Evolutionary conservation across 2,797 vertebrate species (phyloP), one percentile per base, ranked within the genome.

Genomic region (Protonibea diacanthus): DNA sequence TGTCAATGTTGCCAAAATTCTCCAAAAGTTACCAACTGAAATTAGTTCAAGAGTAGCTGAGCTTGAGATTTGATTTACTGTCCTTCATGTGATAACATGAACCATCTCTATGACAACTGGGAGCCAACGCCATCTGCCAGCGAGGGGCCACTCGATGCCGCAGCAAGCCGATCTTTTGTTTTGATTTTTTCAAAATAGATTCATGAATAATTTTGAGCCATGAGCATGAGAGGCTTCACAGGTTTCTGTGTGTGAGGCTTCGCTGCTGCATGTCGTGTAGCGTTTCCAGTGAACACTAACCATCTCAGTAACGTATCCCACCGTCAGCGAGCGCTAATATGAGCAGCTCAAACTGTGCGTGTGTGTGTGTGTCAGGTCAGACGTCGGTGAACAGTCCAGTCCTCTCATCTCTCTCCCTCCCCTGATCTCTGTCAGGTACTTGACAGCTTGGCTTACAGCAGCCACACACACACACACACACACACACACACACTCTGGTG

Each of bases 371-470:
- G 64, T 70, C 13, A 66, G 72, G 42, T 86, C 80, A 71, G 64
- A 70, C 64, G 64, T 73, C 59, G 51, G 42, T 65, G 56, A 42
- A 25, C 9, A 0, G 42, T 78, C 75, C 74, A 65, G 75, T 76
- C 77, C 82, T 68, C 68, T 82, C 64, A 65, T 81, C 70, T 47
- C 66, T 71, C 47, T 68, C 60, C 33, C n/a, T 27, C 52, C 68
- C 66, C 84, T 88, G 83, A 92, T 92, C 91, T 84, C 69, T 83
- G 87, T 92, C 89, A 92, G 89, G 90, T 91, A 83, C 76, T 86
- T 77, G 77, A 82, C 80, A 91, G 85, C 86, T 82, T 85, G 83
- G 78, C 82, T 93, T 88, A 76, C 64, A 80, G 57, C 53, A 74
- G 18, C 74, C 48, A 70, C 47, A 66, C 68, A 38, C 69, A 65